Evolutionary conservation across 2,113 vertebrate species (phyloP), one percentile per base, ranked within the genome.

Genomic region (Sciurus niger): DNA sequence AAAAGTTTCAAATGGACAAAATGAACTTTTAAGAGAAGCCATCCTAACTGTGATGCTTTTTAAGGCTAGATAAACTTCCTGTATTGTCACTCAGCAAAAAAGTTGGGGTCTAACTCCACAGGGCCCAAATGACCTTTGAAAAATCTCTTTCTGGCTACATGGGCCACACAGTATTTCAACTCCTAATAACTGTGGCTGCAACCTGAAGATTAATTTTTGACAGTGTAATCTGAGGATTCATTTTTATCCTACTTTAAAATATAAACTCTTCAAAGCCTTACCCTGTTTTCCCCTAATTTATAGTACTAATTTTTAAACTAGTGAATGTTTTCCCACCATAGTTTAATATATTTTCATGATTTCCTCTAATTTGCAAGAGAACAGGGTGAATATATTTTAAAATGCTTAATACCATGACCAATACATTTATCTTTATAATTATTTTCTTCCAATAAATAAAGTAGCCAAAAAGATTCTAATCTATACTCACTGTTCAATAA

Each of bases 301-400:
- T 7, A 30, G 83, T 43, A 76, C 43, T 46, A 93, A 89, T 60
- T 95, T 94, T 89, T 58, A 96, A 97, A 43, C 24, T 87, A 95
- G 37, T 25, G 93, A 70, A 96, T 73, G 70, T 80, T 97, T 74
- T 94, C 24, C 37, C 70, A 89, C 94, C 22, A 34, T 91, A 60
- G 58, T 95, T 89, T 85, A 89, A 86, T 95, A 65, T 89, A 74
- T 70, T 86, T 74, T 94, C 60, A 93, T 73, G 40, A 84, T 88
- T 87, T 89, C n/a, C 82, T 94, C 83, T 93, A 58, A 53, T 76
- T 95, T 95, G 93, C 89, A 92, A 90, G 58, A 93, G 12, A 93
- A 86, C 8, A 40, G 3, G 34, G 34, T 53, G 84, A 84, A 84
- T 82, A 90, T 94, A 94, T 20, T 68, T 40, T 74, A 63, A 8